Evolutionary conservation across 2,888 invertebrate genomes (phyloP), one percentile per base, ranked within the genome.

Genomic region (Caenorhabditis sinica): DNA sequence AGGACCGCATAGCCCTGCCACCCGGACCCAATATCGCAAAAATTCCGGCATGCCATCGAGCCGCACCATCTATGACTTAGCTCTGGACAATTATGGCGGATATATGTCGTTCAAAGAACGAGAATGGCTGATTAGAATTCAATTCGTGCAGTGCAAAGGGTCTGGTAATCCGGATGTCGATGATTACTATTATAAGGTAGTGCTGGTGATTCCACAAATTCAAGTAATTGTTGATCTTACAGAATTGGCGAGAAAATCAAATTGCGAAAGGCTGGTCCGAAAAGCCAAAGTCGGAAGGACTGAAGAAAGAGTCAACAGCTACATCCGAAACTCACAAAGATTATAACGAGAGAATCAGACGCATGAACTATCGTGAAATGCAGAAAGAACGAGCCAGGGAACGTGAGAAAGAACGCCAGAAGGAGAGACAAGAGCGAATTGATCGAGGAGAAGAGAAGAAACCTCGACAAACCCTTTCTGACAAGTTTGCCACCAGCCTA

Each of bases 121-220:
- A 91, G 97, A 97, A 90, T 98, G 98, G 97, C 94, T 99, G 15
- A 95, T 97, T 87, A 97, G 97, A 93, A 98, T 99, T 89, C 98
- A 98, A 93, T 94, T 97, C 93, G 93, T 97, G 83, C 98, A 98
- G 93, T 90, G 90, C 58, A 94, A 98, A 0, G 96, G 97, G 92
- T 96, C 97, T 0, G 97, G 96, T 71, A 97, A 97, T 71, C 98
- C 98, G 0, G 97, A 97, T 93, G 95, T 97, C 90, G 97, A 98
- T 93, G 99, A 99, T 93, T 99, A 96, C 93, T 99, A 99, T 93
- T 98, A 96, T 92, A 96, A 96, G 71, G 91, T 92, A 63, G 58
- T 58, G 15, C 11, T 0, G 15, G 0, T 23, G 23, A 56, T 15
- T 13, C 1, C 15, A 15, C 58, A 23, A n/a, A 43, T n/a, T 15